Base-by-base conservation (phyloP, 1,140 invertebrate species). In the Bicyclus anynana region DNA sequence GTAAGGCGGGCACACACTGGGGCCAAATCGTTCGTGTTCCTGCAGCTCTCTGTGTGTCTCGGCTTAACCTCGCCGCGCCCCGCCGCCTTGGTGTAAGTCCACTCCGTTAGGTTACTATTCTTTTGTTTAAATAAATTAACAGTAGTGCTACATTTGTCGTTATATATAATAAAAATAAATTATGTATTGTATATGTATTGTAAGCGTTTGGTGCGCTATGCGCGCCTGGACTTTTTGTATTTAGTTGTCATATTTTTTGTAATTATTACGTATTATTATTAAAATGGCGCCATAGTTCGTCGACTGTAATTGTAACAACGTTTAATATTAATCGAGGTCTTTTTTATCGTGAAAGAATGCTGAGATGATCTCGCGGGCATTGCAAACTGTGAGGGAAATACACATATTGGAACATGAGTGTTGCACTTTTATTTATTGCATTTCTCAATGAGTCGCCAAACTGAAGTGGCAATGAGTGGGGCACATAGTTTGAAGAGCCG, bases 171-270 rank as follows among this genome's bases (percentile, higher is more conserved):
- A 73, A 76, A 75, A 73, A 80, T 72, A 67, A 62, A 78, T 74
- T 84, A 84, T 84, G 80, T 87, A 87, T 83, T 84, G 80, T 87
- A 87, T 83, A 79, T 87, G 70, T 72, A 77, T n/a, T 80, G 74
- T 84, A 81, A 81, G 84, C 68, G 69, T 78, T 78, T 75, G 79
- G 79, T 76, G 61, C 84, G 84, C 84, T 81, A 80, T 85, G 84
- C 82, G 82, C 74, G 74, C 74, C 72, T 72, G 60, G 74, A 69
- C 71, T 77, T 78, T n/a, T 82, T 84, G 72, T 87, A 85, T 87
- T 87, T 87, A 87, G 84, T 87, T 87, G 79, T 82, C 75, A 75
- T 70, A 84, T 74, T 77, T 80, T 81, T 85, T 87, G 84, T 87
- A 87, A 87, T 87, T 79, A 84, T 87, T 87, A 87, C 72, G 77